Conservation (phyloP, 2,113 vertebrate species). For the Toxotes chatareus region DNA sequence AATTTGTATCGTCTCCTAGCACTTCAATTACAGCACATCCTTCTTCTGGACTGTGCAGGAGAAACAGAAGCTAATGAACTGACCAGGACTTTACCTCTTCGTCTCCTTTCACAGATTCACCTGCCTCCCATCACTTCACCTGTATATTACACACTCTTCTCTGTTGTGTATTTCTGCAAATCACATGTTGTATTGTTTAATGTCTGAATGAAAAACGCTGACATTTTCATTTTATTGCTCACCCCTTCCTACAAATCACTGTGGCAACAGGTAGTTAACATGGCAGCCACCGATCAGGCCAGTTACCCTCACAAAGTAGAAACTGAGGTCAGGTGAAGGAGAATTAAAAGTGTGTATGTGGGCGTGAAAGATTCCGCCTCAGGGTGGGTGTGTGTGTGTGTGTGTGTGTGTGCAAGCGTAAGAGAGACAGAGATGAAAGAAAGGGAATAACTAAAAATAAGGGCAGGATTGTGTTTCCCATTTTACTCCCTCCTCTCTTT, state of each 20-base stretch:
- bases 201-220: background rate
- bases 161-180: background rate
- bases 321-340: slow-evolving; percentile 10
- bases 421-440: background rate
- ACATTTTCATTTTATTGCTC: slow-evolving; percentile 4
- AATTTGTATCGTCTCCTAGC: too few relatives aligned
- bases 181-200: background rate
- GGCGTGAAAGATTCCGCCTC: background rate
- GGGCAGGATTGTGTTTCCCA: background rate
- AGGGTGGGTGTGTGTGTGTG: background rate
- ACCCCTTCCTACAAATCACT: slow-evolving; percentile 21
- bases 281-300: background rate
- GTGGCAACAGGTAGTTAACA: slow-evolving; percentile 9
- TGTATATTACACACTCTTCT: background rate
- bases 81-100: background rate
- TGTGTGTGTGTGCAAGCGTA: background rate
- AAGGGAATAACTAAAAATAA: background rate
- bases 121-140: background rate
- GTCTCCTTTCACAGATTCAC: background rate
- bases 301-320: background rate
- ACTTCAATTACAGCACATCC: background rate
- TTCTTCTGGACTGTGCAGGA: background rate
- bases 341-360: background rate
- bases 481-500: background rate
- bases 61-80: too few relatives aligned